These are phyloP conservation scores for Phytoseiulus persimilis DNA, from an alignment of 2,888 invertebrate genomes.

Conservation along the genomic window DNA sequence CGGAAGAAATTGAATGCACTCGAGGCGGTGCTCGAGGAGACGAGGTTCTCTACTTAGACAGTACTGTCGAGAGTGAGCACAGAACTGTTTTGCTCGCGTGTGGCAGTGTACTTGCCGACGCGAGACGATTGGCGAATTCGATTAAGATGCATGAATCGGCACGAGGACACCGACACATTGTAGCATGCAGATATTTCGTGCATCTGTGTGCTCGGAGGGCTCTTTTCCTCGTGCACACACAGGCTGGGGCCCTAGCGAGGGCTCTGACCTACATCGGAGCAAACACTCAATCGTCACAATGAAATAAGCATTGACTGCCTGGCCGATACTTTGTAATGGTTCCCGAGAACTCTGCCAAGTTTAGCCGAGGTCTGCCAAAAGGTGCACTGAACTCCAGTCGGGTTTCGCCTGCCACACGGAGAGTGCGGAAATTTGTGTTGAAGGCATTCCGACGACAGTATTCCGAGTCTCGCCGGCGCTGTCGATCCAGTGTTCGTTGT, in stretches of 20 bases:
- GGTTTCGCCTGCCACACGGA: background rate
- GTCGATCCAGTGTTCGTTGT: too few relatives aligned
- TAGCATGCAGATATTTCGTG: background rate
- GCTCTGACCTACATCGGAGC: background rate
- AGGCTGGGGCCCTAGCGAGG: background rate
- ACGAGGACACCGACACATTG: background rate
- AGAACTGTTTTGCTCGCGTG: background rate
- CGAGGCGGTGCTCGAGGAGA: background rate
- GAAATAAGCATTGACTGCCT: background rate
- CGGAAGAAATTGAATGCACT: background rate
- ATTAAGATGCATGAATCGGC: background rate
- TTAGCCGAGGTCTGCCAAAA: background rate
- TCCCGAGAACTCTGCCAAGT: background rate
- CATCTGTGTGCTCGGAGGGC: background rate
- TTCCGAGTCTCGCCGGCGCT: too few relatives aligned
- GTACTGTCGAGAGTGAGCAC: background rate
- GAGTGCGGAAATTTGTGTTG: too few relatives aligned
- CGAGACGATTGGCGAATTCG: background rate
- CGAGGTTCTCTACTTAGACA: background rate
- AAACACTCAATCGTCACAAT: background rate
- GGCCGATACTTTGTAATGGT: background rate
- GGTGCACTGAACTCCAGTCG: background rate
- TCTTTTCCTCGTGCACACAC: background rate
- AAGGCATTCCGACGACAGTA: too few relatives aligned
- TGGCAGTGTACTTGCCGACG: background rate